A percentile compares a stretch with the other conserved stretches of the same genome.
These are phyloP conservation scores for Panurus biarmicus DNA, from an alignment of 2,113 vertebrate species.

Conservation along the genomic window DNA sequence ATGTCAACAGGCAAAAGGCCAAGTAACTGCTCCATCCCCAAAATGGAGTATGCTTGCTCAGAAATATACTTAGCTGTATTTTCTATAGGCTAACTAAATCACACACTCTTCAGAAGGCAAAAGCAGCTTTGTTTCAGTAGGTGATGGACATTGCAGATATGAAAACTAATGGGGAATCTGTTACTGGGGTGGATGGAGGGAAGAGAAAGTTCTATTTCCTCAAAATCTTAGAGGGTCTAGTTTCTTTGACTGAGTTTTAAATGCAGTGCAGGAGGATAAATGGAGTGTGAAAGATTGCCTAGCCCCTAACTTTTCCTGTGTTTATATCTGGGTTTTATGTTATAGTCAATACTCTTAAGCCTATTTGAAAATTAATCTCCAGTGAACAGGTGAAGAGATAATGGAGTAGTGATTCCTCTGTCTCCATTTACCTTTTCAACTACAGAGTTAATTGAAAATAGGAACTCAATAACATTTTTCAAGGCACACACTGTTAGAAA, in stretches of 20 bases:
- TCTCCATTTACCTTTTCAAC: background rate
- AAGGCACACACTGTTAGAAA: background rate
- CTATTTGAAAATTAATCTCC: constrained; percentile 5
- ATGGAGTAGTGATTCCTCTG: background rate
- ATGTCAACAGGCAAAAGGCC: background rate
- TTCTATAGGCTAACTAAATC: background rate
- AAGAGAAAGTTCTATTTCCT: background rate
- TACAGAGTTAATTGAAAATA: background rate
- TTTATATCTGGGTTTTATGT: constrained; percentile 20
- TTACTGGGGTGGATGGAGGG: background rate
- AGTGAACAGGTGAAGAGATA: constrained; percentile 30
- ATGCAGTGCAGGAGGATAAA: background rate
- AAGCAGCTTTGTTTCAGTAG: background rate
- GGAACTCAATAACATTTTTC: background rate
- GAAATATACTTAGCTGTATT: background rate
- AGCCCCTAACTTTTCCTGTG: background rate
- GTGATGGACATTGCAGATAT: background rate
- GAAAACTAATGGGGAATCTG: background rate
- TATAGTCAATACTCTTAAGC: background rate
- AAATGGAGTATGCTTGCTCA: background rate
- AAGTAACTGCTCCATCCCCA: background rate
- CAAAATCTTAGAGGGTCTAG: background rate
- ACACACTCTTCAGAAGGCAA: background rate
- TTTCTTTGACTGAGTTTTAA: background rate
- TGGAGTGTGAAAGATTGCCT: background rate